These are phyloP conservation scores for Lasioglossum vierecki DNA, from an alignment of 2,888 invertebrate species.

Conservation along the genomic window DNA sequence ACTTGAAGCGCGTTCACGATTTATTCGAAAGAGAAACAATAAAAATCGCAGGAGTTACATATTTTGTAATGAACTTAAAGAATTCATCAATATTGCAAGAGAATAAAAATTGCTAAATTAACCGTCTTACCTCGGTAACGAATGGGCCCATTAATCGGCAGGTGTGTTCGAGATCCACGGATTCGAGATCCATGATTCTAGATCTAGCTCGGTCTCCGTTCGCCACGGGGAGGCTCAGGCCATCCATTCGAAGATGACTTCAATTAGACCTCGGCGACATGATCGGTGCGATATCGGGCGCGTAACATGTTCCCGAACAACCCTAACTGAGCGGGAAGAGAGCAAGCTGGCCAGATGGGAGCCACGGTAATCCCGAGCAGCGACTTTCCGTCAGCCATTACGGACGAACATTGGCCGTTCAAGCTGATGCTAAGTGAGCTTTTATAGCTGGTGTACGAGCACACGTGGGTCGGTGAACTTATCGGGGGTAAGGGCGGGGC, in stretches of 20 bases:
- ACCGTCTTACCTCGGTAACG: slow-evolving; percentile 13
- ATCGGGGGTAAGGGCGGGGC: slow-evolving; percentile 73
- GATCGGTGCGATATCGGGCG: not conserved
- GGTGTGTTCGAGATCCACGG: not conserved
- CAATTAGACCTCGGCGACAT: slow-evolving; percentile 18
- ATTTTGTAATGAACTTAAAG: not conserved
- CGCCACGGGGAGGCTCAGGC: not conserved
- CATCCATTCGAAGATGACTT: slow-evolving; percentile 11
- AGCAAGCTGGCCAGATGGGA: slow-evolving; percentile 6
- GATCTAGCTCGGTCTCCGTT: not conserved
- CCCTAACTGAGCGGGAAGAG: slow-evolving; percentile 4
- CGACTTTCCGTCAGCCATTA: slow-evolving; percentile 73
- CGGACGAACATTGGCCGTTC: slow-evolving; percentile 76
- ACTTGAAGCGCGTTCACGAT: not conserved
- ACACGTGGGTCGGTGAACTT: slow-evolving; percentile 79
- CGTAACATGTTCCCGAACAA: not conserved
- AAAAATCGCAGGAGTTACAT: not conserved
- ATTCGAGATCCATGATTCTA: slow-evolving; percentile 2
- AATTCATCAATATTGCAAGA: too few species aligned
- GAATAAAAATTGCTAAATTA: too few species aligned
- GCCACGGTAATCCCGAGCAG: slow-evolving; percentile 46
- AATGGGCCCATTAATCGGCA: not conserved
- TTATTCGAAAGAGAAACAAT: not conserved
- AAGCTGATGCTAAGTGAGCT: slow-evolving; percentile 76
- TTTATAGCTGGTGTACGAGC: slow-evolving; percentile 74